Base-by-base conservation (phyloP, 2,888 invertebrate genomes). In the Malthinus flaveolus region DNA sequence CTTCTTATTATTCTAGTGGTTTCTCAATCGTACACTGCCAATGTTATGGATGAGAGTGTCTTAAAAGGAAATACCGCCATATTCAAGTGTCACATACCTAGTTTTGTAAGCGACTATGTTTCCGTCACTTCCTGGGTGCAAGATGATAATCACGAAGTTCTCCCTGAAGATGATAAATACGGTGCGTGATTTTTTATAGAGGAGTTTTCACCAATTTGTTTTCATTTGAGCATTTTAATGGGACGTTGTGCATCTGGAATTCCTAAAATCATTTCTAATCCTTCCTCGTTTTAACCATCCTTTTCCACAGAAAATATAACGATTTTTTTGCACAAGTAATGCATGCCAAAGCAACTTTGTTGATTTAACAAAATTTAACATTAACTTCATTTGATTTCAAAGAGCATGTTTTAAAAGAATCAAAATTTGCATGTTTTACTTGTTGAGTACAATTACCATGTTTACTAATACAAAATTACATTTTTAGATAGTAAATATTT, bases 21-120 rank as follows among this genome's bases (percentile, higher is more conserved):
- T 75, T 89, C 91, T 75, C 94, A 94, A 85, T 85, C 87, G 68
- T 95, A 93, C 82, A 89, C 88, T 76, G 90, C 93, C 73, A 93
- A 93, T 84, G 88, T 94, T 74, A 91, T 93, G 91, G 93, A 93
- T 79, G 93, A 94, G 81, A 92, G 93, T 81, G 92, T 94, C 69
- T 84, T 94, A 72, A 87, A 89, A 78, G 93, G 93, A 73, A 95
- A 95, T 82, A 89, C 93, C 71, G 94, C 92, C 73, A 90, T 94
- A 79, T 84, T 94, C 78, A 93, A 94, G 85, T 95, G 94, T 83
- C 92, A 93, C 82, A 93, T 95, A 79, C 93, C 94, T 72, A 92
- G 92, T 82, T 94, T 94, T 83, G 93, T 94, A 69, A 91, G 92
- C 74, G 94, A 95, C 82, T 94, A 91, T 80, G 92, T 94, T 73